Percentiles rank a stretch among this genome's conserved stretches.
Conservation (phyloP, 1,140 invertebrate genomes). For the Leptopilina boulardi region DNA sequence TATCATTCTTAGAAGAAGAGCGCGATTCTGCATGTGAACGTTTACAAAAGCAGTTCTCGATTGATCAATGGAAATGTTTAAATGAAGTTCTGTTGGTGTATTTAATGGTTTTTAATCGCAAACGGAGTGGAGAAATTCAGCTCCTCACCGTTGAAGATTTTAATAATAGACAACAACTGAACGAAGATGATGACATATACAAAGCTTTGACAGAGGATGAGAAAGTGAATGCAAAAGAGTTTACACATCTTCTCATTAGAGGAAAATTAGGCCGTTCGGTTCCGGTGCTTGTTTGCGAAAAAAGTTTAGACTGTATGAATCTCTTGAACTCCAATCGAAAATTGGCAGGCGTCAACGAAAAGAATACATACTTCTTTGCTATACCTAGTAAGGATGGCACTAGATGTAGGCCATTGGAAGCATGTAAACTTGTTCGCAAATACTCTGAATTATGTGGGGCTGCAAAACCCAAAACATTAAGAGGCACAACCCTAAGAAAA, state of each 20-base stretch:
- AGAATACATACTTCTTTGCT: background rate
- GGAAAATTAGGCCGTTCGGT: background rate
- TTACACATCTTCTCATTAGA: background rate
- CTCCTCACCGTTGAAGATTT: background rate
- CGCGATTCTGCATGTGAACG: background rate
- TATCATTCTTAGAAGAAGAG: background rate
- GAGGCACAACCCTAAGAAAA: conserved; percentile 52
- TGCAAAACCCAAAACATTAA: conserved; percentile 16
- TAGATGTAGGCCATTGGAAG: background rate
- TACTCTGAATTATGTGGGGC: background rate
- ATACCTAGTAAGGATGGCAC: background rate
- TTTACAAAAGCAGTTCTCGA: background rate
- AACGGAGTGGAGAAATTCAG: background rate
- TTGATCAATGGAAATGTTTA: background rate
- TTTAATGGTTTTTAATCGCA: background rate
- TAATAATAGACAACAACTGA: background rate
- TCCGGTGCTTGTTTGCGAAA: background rate
- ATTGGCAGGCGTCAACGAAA: background rate
- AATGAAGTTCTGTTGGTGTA: background rate
- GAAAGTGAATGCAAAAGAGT: background rate
- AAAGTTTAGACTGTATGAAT: background rate
- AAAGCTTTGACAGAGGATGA: background rate
- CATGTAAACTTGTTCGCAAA: background rate
- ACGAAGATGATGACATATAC: background rate
- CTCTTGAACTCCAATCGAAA: background rate